Evolutionary conservation across 2,797 vertebrate species (phyloP).

Genomic region (Sebastes elongatus): DNA sequence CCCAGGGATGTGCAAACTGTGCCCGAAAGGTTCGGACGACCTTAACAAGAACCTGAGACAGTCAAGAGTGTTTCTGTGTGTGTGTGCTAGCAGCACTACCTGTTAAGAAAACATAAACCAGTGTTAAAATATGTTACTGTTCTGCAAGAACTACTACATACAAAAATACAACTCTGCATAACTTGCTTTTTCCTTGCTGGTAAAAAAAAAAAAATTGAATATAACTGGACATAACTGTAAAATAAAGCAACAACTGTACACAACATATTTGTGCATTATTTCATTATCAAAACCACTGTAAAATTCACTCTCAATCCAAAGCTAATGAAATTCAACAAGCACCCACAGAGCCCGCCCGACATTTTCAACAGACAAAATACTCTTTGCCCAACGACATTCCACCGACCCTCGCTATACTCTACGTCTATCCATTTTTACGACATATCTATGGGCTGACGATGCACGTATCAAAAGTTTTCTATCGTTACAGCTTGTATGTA

Average conservation of each 20-base stretch:
- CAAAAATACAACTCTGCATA: constrained; percentile 75
- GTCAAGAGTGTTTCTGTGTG: constrained; percentile 58
- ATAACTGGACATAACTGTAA: constrained; percentile 46
- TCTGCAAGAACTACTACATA: constrained; percentile 72
- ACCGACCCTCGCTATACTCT: constrained; percentile 66
- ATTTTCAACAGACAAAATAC: constrained; percentile 57
- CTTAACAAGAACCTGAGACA: constrained; percentile 80
- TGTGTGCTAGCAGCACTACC: constrained; percentile 71
- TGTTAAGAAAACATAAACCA: constrained; percentile 71
- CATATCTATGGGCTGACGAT: constrained; percentile 56
- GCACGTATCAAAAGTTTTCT: constrained; percentile 55
- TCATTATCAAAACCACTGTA: constrained; percentile 60
- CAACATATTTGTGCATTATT: constrained; percentile 68
- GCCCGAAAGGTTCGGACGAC: constrained; percentile 66
- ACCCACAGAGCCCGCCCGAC: constrained; percentile 44
- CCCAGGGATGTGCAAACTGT: constrained; percentile 78
- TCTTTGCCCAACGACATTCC: constrained; percentile 60
- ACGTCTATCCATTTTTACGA: constrained; percentile 61
- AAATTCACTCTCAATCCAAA: constrained; percentile 49
- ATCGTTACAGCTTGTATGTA: constrained; percentile 57
- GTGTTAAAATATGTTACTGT: constrained; percentile 79
- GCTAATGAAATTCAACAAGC: constrained; percentile 51
- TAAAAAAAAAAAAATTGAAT: constrained; percentile 50
- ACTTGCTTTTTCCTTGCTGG: constrained; percentile 57
- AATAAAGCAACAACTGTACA: constrained; percentile 56